Conservation (phyloP, 2,888 invertebrate species). For the Tetragonisca angustula region DNA sequence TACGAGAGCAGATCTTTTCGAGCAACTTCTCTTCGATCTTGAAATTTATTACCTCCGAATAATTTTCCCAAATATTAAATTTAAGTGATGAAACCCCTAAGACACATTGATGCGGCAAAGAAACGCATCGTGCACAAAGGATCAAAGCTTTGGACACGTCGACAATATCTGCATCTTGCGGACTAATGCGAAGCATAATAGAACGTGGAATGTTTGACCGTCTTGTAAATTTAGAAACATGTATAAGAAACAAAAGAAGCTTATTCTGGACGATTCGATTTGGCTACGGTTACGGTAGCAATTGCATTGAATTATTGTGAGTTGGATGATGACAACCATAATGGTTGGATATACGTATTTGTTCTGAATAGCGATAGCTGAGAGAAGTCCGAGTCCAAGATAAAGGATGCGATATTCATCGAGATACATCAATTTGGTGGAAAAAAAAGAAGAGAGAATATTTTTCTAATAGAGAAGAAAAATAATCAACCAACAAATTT, state of each 20-base stretch:
- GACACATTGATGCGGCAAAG: not conserved
- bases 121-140: not conserved
- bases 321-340: not conserved
- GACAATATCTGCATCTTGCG: slow-evolving; percentile 8
- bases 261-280: not conserved
- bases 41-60: too few species aligned
- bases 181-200: slow-evolving; percentile 3
- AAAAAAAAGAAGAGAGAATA: not conserved
- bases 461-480: not conserved
- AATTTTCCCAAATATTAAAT: too few species aligned
- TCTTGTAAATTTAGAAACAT: slow-evolving; percentile 1
- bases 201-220: slow-evolving; percentile 11
- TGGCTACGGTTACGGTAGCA: not conserved
- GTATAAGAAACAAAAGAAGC: slow-evolving; percentile 1
- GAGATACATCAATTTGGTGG: not conserved
- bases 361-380: not conserved
- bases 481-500: not conserved
- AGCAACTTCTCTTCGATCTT: too few species aligned
- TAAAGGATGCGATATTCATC: not conserved
- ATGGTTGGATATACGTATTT: not conserved
- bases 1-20: too few species aligned
- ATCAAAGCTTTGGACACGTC: not conserved
- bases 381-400: not conserved
- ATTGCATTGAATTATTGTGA: not conserved
- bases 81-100: not conserved